These are phyloP conservation scores for Pasiphila rectangulata DNA, from an alignment of 2,888 invertebrate genomes.

Conservation along the genomic window DNA sequence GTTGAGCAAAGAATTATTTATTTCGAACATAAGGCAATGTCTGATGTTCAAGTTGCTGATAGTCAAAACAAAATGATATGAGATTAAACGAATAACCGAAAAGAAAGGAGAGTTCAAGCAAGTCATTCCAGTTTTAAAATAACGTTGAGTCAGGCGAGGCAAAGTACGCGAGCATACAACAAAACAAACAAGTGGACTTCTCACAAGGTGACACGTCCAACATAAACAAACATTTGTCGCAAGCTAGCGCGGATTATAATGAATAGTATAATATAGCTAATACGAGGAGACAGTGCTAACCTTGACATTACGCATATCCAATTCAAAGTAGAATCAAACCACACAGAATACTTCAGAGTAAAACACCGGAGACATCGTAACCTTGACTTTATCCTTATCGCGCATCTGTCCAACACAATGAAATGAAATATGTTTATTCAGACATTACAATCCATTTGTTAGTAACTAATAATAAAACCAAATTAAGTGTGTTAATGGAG, in stretches of 20 bases:
- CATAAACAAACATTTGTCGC: conserved; percentile 15
- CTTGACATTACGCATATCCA: conserved; percentile 6
- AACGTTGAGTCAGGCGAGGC: conserved; percentile 18
- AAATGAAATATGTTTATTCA: too few species aligned
- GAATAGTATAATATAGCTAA: too few species aligned
- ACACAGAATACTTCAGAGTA: neutral
- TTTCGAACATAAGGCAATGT: neutral
- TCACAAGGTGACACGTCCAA: conserved; percentile 15
- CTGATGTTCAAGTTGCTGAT: neutral
- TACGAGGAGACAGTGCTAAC: conserved; percentile 1
- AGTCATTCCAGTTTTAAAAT: conserved; percentile 9
- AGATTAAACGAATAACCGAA: neutral
- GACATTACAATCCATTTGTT: too few species aligned
- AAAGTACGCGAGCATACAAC: conserved; percentile 8
- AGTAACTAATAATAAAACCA: too few species aligned
- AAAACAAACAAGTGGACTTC: conserved; percentile 15
- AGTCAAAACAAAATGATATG: neutral
- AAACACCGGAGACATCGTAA: neutral
- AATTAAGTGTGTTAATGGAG: too few species aligned
- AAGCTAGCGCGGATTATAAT: neutral
- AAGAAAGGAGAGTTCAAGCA: conserved; percentile 1
- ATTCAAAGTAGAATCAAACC: neutral
- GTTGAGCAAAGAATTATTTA: neutral
- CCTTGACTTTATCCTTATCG: conserved; percentile 25
- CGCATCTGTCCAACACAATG: too few species aligned